phyloP scores from a whole-genome alignment of 2,113 vertebrate species.

The Bolborhynchus lineola region DNA sequence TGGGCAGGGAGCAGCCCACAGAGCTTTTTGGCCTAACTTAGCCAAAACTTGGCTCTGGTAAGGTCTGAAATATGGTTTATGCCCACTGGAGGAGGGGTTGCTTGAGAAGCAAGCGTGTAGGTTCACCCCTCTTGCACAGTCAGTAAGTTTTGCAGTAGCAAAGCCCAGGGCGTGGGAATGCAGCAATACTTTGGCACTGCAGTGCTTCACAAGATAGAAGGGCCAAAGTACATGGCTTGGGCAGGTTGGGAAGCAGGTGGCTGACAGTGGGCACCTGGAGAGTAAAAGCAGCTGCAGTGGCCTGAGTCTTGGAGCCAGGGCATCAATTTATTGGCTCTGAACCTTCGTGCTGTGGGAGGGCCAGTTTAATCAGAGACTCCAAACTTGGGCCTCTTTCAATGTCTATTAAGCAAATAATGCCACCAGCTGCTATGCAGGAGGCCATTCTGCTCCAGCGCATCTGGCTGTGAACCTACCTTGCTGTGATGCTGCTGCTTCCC shows the following conservation, averaged over 20 bases:
- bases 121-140: neutral
- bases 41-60: neutral
- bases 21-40: neutral
- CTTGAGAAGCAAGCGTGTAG: neutral
- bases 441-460: neutral
- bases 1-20: neutral
- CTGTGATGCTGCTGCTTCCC: neutral
- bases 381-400: neutral
- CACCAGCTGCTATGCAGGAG: neutral
- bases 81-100: neutral
- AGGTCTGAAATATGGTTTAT: neutral
- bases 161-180: neutral
- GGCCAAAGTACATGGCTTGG: rapidly evolving
- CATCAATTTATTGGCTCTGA: neutral
- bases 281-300: neutral
- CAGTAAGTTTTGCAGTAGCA: neutral
- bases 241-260: neutral
- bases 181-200: neutral
- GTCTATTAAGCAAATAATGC: neutral
- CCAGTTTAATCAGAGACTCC: neutral
- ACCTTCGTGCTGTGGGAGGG: neutral
- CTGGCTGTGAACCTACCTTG: neutral
- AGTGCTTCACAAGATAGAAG: neutral
- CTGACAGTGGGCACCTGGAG: rapidly evolving
- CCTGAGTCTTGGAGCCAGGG: neutral